Base-by-base conservation (phyloP, 2,797 vertebrate genomes). In the Spea hammondii region DNA sequence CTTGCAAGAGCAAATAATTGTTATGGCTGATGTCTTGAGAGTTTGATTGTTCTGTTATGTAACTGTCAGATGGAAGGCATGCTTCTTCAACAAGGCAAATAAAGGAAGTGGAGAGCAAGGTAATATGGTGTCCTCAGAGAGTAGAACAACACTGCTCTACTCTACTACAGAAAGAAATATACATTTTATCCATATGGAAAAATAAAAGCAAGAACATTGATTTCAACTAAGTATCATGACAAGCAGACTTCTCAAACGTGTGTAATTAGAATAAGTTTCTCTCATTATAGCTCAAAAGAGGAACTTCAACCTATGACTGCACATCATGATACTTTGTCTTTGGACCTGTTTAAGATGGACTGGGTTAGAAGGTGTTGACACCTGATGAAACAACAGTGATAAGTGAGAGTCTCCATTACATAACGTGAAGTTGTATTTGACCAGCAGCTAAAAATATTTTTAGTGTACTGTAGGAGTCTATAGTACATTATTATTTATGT, bases 51-150 rank as follows among this genome's bases (percentile, higher is more conserved):
- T 91, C 88, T 91, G 92, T 92, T 82, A 87, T 90, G 92, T 92
- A 50, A 68, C 65, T 88, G 88, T 94, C 92, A 88, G 89, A 95
- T 94, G 94, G 95, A 91, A 91, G 92, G 93, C 96, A 97, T 97
- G 96, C 96, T 90, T 92, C 91, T 90, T 89, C 87, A 88, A 91
- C 90, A 93, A 88, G 83, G 77, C 91, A 92, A 90, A 87, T 88
- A 90, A 87, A 4, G 82, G 89, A 91, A 88, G 76, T 70, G 66
- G 76, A 88, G 83, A 89, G 89, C 86, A 90, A 89, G 85, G 86
- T 87, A 87, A 91, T 91, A 90, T 90, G 84, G 89, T 91, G 92
- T 90, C 89, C 87, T 86, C 65, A 81, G 84, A 91, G 86, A 85
- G 85, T 74, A 83, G 78, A 83, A 88, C 85, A 86, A 76, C 84